Evolutionary conservation across 2,113 vertebrate species (phyloP), one percentile per base, ranked within the genome.

Genomic region (Silurus asotus): DNA sequence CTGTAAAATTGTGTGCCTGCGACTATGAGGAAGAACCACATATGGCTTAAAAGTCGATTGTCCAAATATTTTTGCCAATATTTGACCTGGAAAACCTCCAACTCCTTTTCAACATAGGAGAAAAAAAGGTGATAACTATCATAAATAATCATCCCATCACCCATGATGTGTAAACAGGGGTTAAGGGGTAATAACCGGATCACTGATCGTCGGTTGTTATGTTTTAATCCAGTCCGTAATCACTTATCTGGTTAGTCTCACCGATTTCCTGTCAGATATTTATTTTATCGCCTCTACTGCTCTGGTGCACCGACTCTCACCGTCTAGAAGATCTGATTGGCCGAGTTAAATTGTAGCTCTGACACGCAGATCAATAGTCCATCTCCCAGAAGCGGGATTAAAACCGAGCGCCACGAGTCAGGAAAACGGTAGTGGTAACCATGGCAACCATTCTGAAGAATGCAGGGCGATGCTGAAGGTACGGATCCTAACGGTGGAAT

Each of bases 381-480:
- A 87, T 82, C 61, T 87, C 77, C 80, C 58, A 81, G 58, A 64
- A 65, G 80, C 72, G 56, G 77, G 70, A 82, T 84, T 82, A 87
- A 2, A 65, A 65, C 48, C 15, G 14, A 59, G 84, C 56, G 61
- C 56, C 72, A 74, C 49, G 56, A 83, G 64, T 72, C 78, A 79
- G 53, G 85, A 87, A 85, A 48, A 81, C 61, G 76, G 87, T 81
- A 69, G 48, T 37, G 67, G 88, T 89, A 85, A 75, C 88, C 84
- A 88, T 89, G 69, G 86, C 20, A 67, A 89, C 84, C 25, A 58
- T 28, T 56, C 28, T 11, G 37, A 19, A 65, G 58, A 45, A 67
- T 74, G 65, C 23, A 37, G 74, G 51, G 45, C 37, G 7, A 58
- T 48, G 83, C 28, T 81, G 8, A 51, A 64, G 59, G 53, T 82